Percentiles rank a stretch among this genome's conserved stretches.
Evolutionary conservation across 2,797 vertebrate species (phyloP).

Genomic region (Sorex maritimensis): DNA sequence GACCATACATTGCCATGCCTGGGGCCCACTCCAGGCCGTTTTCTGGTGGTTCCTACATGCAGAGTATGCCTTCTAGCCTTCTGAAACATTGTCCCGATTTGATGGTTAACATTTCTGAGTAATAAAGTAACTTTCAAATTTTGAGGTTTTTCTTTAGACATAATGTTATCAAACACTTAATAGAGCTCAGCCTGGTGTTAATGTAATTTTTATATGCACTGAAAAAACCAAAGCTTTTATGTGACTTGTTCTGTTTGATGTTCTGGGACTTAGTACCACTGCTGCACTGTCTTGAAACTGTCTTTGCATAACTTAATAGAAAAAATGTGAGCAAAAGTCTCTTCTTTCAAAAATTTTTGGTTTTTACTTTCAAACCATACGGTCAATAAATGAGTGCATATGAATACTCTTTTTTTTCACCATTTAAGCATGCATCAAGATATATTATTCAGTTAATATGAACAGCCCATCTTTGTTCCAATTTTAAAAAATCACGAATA

Average conservation of each 20-base stretch:
- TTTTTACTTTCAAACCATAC: slow-evolving; percentile 34
- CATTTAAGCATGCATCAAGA: slow-evolving; percentile 20
- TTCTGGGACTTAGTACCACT: background rate
- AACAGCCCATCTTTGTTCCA: slow-evolving; percentile 58
- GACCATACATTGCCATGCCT: too few species aligned
- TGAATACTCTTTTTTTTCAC: slow-evolving; percentile 24
- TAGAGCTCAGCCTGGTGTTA: background rate
- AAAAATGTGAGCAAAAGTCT: background rate
- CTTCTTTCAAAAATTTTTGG: background rate
- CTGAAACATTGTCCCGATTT: background rate
- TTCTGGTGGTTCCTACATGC: too few species aligned
- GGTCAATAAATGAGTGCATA: background rate
- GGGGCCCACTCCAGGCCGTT: too few species aligned
- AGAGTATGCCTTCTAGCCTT: too few species aligned
- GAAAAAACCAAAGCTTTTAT: background rate
- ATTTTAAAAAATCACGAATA: slow-evolving; percentile 62
- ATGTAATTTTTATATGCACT: background rate
- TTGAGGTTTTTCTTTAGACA: background rate
- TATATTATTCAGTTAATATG: slow-evolving; percentile 49
- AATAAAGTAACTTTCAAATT: background rate
- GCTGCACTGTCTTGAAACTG: background rate
- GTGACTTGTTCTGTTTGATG: background rate
- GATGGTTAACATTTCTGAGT: background rate
- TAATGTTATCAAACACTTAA: background rate
- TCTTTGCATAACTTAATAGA: background rate